Evolutionary conservation across 2,797 vertebrate species (phyloP), one percentile per base, ranked within the genome.

Genomic region (Xenopus petersii): DNA sequence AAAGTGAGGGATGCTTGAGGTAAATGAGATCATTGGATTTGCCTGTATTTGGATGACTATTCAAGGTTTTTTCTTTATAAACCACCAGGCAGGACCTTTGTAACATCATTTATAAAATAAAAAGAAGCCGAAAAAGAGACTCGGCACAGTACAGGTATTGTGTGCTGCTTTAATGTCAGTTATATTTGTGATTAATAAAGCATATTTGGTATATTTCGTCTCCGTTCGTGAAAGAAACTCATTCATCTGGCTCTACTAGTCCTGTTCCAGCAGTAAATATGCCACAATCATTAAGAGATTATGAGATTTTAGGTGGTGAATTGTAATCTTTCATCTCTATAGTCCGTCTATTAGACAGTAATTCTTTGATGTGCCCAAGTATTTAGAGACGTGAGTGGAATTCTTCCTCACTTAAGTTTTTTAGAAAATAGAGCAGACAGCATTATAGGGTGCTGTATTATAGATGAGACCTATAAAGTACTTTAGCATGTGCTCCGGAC

Each of bases 141-240:
- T 56, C 7, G 4, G 30, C 26, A n/a, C 10, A 68, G 21, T 16
- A 30, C 21, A 30, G 51, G 13, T 26, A 30, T 24, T 33, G 49
- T 55, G 15, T 1, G 15, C 49, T 16, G 5, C 13, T 36, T 10
- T 5, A 26, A 15, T 56, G 24, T 36, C 54, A 55, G 2, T 36
- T 56, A 10, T 7, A 33, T 30, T 56, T 55, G 10, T 55, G 66
- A 68, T 55, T 55, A 24, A 46, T 68, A 55, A 68, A 68, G 55
- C 66, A 68, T 51, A 33, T 56, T 68, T 68, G 16, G 7, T 15
- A n/a, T 68, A 16, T 65, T 17, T 65, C 48, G 16, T 42, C 36
- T 42, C 13, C 26, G 49, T 16, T 21, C 13, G 12, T 12, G 51
- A 68, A 56, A 12, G 13, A 68, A 54, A 11, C 24, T 33, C 16